A percentile compares a stretch with the other conserved stretches of the same genome.
Evolutionary conservation across 1,140 invertebrate species (phyloP).

Genomic region (Platorchestia sp.): DNA sequence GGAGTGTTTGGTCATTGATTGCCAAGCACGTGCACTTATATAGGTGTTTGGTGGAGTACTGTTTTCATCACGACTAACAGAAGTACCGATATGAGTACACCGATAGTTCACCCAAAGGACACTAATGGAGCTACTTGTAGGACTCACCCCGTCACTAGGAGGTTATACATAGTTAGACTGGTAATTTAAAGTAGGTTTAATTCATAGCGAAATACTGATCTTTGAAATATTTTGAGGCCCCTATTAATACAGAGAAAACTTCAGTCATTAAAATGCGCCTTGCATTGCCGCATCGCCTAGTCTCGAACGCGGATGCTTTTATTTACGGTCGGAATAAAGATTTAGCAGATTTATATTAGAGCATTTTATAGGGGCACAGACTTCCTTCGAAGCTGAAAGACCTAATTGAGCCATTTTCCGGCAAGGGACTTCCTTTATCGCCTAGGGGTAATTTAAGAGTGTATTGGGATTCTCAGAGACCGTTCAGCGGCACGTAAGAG

Average conservation of each 20-base stretch:
- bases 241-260: background rate
- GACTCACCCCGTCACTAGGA: too few relatives aligned
- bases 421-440: background rate
- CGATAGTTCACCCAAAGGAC: too few relatives aligned
- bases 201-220: too few relatives aligned
- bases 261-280: background rate
- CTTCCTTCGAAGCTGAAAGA: background rate
- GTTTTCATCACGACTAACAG: too few relatives aligned
- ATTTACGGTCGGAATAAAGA: background rate
- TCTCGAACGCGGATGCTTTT: background rate
- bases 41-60: too few relatives aligned
- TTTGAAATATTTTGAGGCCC: too few relatives aligned
- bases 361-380: background rate
- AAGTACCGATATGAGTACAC: too few relatives aligned
- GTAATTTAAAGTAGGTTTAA: too few relatives aligned
- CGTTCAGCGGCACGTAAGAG: background rate
- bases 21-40: too few relatives aligned
- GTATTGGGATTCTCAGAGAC: background rate
- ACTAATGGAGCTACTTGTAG: too few relatives aligned
- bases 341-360: background rate
- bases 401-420: background rate
- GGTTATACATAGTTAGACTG: too few relatives aligned
- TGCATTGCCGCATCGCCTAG: background rate
- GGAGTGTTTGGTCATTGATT: too few relatives aligned
- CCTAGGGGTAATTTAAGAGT: background rate